Percentiles rank a stretch among this genome's conserved stretches.
Conservation (phyloP, 2,888 invertebrate species). For the Apodemia hepburni region DNA sequence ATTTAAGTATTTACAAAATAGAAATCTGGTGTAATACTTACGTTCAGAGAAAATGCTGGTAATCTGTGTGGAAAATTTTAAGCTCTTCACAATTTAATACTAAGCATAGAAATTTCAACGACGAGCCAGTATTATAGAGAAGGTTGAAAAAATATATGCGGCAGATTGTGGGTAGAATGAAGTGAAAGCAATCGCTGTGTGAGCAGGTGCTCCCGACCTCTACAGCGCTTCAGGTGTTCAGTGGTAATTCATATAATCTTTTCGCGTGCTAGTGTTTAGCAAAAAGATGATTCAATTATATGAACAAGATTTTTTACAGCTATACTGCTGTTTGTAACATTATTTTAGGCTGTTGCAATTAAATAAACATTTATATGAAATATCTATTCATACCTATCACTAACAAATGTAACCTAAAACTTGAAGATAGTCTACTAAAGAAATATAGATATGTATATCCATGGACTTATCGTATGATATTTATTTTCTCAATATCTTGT, state of each 20-base stretch:
- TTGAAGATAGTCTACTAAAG: too few relatives aligned
- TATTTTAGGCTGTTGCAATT: too few relatives aligned
- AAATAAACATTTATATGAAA: too few relatives aligned
- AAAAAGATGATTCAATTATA: constrained; percentile 27
- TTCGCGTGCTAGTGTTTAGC: neutral
- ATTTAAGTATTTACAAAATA: constrained; percentile 75
- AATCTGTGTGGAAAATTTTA: constrained; percentile 68
- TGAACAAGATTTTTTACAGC: too few relatives aligned
- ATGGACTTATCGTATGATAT: too few relatives aligned
- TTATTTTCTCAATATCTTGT: too few relatives aligned
- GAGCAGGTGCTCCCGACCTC: constrained; percentile 59
- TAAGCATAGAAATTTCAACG: constrained; percentile 73
- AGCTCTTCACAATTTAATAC: constrained; percentile 73
- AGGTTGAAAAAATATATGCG: constrained; percentile 70
- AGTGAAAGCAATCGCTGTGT: constrained; percentile 57
- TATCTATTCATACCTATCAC: too few relatives aligned
- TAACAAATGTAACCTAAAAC: too few relatives aligned
- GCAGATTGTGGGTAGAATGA: constrained; percentile 36
- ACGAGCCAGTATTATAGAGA: constrained; percentile 53
- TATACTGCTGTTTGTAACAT: too few relatives aligned
- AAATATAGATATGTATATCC: too few relatives aligned
- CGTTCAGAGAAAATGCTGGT: constrained; percentile 56
- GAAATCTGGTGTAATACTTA: constrained; percentile 61
- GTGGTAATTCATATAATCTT: constrained; percentile 41
- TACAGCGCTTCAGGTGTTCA: constrained; percentile 56